Evolutionary conservation across 2,888 invertebrate genomes (phyloP).

Genomic region (Salticus scenicus): DNA sequence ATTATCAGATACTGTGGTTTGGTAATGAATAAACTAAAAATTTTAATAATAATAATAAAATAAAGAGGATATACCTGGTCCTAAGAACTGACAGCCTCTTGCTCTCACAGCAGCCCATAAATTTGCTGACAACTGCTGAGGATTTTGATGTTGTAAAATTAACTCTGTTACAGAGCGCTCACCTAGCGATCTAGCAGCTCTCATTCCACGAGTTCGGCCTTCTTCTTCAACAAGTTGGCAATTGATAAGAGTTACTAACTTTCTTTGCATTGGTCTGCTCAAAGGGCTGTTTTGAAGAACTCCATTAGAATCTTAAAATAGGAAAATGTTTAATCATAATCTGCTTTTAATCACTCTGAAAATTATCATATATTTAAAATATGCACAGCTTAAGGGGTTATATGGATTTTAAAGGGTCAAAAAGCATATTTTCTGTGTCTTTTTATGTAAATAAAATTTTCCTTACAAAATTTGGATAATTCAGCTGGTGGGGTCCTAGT

Average conservation of each 20-base stretch:
- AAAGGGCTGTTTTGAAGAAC: conserved; percentile 75
- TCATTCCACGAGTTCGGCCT: conserved; percentile 77
- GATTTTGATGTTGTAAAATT: conserved; percentile 95
- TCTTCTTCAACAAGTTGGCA: conserved; percentile 94
- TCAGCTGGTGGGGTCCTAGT: too few species aligned
- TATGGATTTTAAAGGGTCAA: background rate
- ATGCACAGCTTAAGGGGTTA: background rate
- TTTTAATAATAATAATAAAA: background rate
- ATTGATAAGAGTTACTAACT: conserved; percentile 92
- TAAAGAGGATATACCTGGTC: conserved; percentile 79
- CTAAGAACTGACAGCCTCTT: conserved; percentile 97
- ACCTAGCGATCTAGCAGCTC: conserved; percentile 91
- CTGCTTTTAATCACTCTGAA: too few species aligned
- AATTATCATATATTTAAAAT: background rate
- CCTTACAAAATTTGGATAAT: too few species aligned
- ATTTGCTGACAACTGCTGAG: conserved; percentile 93
- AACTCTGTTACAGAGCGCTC: conserved; percentile 95
- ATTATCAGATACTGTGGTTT: too few species aligned
- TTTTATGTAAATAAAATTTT: too few species aligned
- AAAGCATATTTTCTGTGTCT: too few species aligned
- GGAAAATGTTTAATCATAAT: background rate
- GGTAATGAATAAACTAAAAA: too few species aligned
- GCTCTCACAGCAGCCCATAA: conserved; percentile 98
- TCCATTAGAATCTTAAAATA: conserved; percentile 33
- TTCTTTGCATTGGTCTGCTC: conserved; percentile 96